These are phyloP conservation scores for Microcebus ravelobensis DNA, from an alignment of 2,113 vertebrate genomes.

Conservation along the genomic window DNA sequence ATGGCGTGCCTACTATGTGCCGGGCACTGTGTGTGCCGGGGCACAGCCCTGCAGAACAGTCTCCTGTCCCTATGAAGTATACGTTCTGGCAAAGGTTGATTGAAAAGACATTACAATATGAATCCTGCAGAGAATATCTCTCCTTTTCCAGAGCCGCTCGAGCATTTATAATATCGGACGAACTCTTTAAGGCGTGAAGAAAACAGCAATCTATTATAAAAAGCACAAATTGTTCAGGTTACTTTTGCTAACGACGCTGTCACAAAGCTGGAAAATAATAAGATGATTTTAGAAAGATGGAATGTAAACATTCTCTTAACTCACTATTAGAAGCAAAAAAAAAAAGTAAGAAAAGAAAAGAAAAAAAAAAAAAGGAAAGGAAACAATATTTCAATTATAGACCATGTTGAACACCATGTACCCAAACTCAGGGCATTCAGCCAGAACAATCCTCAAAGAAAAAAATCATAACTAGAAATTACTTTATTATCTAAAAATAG, in stretches of 20 bases:
- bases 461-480: not conserved
- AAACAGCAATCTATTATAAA: not conserved
- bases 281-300: not conserved
- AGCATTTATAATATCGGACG: not conserved
- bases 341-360: too few species aligned
- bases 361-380: too few species aligned
- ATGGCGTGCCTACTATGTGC: not conserved
- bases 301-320: not conserved
- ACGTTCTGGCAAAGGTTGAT: not conserved
- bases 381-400: not conserved
- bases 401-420: not conserved
- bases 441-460: not conserved
- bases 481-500: not conserved
- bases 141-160: not conserved
- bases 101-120: not conserved
- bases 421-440: not conserved
- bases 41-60: rapidly evolving
- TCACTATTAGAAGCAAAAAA: not conserved
- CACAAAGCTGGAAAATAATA: not conserved
- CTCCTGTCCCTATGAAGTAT: rapidly evolving
- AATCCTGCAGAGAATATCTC: too few species aligned
- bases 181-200: not conserved
- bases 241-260: not conserved
- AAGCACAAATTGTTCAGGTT: not conserved
- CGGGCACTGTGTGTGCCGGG: rapidly evolving